These are phyloP conservation scores for Malurus melanocephalus DNA, from an alignment of 2,113 vertebrate genomes.

Conservation along the genomic window DNA sequence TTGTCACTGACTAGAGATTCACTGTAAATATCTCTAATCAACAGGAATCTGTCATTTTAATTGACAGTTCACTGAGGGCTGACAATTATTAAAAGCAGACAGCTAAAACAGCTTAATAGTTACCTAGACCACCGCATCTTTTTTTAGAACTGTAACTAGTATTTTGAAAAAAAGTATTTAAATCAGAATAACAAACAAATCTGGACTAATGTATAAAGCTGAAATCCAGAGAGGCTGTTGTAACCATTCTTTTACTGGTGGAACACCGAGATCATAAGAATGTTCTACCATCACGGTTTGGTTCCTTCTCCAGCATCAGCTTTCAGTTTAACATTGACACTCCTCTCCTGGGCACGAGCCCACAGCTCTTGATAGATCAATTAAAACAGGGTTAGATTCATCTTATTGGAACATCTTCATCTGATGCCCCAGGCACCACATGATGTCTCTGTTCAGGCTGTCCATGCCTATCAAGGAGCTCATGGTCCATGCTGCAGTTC, in stretches of 20 bases:
- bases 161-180: background rate
- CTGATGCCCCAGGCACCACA: background rate
- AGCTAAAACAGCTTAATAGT: background rate
- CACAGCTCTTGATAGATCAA: background rate
- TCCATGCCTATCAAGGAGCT: background rate
- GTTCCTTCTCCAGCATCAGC: background rate
- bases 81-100: slow-evolving; percentile 8
- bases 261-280: background rate
- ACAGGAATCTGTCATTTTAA: slow-evolving; percentile 5
- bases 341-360: background rate
- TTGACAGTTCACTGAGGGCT: background rate
- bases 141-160: background rate
- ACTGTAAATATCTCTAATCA: background rate
- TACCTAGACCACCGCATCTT: background rate
- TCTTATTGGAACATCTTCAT: background rate
- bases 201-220: rapidly evolving
- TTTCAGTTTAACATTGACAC: background rate
- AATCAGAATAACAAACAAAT: background rate
- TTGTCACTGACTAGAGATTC: background rate
- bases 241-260: background rate
- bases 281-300: background rate
- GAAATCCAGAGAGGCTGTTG: background rate
- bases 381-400: background rate
- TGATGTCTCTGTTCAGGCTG: background rate
- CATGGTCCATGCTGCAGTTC: background rate